Evolutionary conservation across 2,888 invertebrate genomes (phyloP), one percentile per base, ranked within the genome.

Genomic region (Thalpophila matura): DNA sequence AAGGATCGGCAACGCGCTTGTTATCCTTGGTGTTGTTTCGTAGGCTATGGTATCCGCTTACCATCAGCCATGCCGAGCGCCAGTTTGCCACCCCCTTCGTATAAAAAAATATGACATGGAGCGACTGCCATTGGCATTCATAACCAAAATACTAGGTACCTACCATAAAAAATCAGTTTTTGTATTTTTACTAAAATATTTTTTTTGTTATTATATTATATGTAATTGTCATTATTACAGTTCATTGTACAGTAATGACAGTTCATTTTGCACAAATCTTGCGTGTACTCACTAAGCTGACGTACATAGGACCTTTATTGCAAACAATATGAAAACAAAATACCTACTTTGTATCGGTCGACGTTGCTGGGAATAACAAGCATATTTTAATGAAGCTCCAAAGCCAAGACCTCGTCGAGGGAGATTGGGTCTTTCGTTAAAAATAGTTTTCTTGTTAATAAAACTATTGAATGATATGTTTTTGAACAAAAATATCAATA

Each of bases 371-470:
- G 14, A 27, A 27, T 49, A 59, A 59, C 60, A 67, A 65, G 59
- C 49, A 67, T 50, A 49, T 67, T 65, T 67, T 65, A 65, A 65
- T 65, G 50, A 65, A 67, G 24, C 46, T 47, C 4, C 18, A 18
- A 53, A 35, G 43, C 14, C 59, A 59, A 49, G 18, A 27, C 9
- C 9, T 20, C 27, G 3, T 33, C 31, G 2, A 40, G 12, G 12
- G 14, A 12, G 18, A 38, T 27, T 26, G 31, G 9, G 65, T 12
- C 31, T 18, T 38, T 45, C n/a, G 12, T 38, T 54, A 54, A 35
- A 54, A 37, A 35, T 33, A 64, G 18, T 40, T 65, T 40, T 65
- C 26, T 18, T 18, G 33, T 10, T 40, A 14, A 55, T 5, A 31
- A 38, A 43, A 27, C 12, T 38, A n/a, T 27, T 6, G 7, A 45